A percentile compares a stretch with the other conserved stretches of the same genome.
Evolutionary conservation across 2,113 vertebrate genomes (phyloP).

Genomic region (Sylvicapra grimmia): DNA sequence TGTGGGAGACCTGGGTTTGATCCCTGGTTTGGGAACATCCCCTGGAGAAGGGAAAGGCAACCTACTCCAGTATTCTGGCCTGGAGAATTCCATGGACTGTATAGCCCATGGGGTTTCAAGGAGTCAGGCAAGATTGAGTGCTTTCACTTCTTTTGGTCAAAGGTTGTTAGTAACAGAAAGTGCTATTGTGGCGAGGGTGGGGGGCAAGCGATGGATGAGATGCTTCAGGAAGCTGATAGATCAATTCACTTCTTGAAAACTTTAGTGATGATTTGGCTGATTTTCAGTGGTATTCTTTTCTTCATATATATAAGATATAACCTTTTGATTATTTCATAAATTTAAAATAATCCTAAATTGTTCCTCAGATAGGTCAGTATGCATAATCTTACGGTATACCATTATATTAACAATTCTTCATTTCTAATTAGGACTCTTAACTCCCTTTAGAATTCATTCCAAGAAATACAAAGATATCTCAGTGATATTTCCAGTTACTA

Average conservation of each 20-base stretch:
- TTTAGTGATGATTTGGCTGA: background rate
- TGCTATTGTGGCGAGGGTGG: background rate
- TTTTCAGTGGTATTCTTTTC: background rate
- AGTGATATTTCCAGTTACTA: background rate
- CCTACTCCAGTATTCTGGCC: background rate
- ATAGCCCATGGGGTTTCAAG: background rate
- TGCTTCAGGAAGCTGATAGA: background rate
- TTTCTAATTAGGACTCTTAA: constrained; percentile 4
- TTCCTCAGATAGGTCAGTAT: background rate
- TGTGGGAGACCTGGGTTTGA: background rate
- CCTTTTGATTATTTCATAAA: background rate
- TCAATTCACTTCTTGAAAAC: background rate
- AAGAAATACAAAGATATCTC: background rate
- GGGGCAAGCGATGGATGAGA: no score
- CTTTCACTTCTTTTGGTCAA: background rate
- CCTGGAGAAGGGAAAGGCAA: background rate
- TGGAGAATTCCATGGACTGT: background rate
- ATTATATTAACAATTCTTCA: background rate
- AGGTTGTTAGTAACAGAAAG: background rate
- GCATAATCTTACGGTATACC: background rate
- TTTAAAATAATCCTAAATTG: constrained; percentile 8
- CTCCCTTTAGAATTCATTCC: background rate
- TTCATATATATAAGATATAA: background rate
- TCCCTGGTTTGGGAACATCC: background rate
- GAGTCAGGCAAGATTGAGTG: background rate